Percentiles rank a stretch among this genome's conserved stretches.
phyloP scores from a whole-genome alignment of 2,888 invertebrate genomes.

The Philereme vetulata region DNA sequence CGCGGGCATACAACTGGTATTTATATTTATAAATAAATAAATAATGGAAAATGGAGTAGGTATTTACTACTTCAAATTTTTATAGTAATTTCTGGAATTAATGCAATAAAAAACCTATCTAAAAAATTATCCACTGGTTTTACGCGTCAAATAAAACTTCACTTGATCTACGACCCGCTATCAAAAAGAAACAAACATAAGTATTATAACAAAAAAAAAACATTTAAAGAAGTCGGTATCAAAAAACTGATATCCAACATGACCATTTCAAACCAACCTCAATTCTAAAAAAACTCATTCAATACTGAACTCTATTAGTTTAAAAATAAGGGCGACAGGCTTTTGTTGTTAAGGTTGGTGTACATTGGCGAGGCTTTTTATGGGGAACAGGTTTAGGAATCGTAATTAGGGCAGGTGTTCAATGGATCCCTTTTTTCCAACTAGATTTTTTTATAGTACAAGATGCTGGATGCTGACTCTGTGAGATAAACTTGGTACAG shows the following conservation, averaged over 20 bases:
- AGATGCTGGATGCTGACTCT: slow-evolving; percentile 23
- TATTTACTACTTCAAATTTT: too few relatives aligned
- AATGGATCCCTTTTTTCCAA: slow-evolving; percentile 58
- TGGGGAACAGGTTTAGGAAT: slow-evolving; percentile 66
- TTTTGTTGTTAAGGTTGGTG: slow-evolving; percentile 3
- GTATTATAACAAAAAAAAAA: slow-evolving; percentile 62
- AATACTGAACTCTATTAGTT: slow-evolving; percentile 41
- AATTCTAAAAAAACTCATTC: slow-evolving; percentile 6
- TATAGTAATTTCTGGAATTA: too few relatives aligned
- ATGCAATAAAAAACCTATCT: not conserved
- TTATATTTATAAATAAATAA: too few relatives aligned
- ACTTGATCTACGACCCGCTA: slow-evolving; percentile 44
- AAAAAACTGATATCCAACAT: slow-evolving; percentile 52
- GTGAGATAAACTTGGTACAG: slow-evolving; percentile 19
- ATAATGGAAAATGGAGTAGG: too few relatives aligned
- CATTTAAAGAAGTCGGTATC: slow-evolving; percentile 65
- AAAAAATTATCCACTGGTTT: slow-evolving; percentile 22
- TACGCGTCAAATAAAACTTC: slow-evolving; percentile 42
- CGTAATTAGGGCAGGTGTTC: slow-evolving; percentile 77
- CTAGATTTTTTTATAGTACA: slow-evolving; percentile 44
- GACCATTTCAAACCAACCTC: slow-evolving; percentile 3
- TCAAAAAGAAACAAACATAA: slow-evolving; percentile 43
- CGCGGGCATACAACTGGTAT: too few relatives aligned
- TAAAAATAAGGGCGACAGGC: slow-evolving; percentile 9
- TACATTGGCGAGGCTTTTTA: slow-evolving; percentile 35